Evolutionary conservation across 2,888 invertebrate species (phyloP), one percentile per base, ranked within the genome.

Genomic region (Theretra japonica): DNA sequence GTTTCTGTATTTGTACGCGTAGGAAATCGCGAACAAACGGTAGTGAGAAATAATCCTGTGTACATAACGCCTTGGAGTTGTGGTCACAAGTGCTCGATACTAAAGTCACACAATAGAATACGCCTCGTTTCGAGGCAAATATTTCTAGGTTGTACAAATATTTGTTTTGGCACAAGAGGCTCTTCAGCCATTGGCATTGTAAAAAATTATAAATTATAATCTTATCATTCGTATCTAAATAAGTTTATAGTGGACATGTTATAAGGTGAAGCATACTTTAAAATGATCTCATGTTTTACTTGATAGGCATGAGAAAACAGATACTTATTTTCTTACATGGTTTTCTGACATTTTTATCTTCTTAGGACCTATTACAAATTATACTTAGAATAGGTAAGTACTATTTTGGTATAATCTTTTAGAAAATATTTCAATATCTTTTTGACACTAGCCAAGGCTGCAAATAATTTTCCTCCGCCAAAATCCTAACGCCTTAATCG

Each of bases 1-100:
- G 33, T 48, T 65, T 62, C 71, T 70, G 70, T 62, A 74, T 73
- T 69, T 65, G 41, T 23, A 41, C 48, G 41, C 41, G 41, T 23
- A 48, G 48, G 65, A 65, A 65, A 65, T 48, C 65, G 65, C 65
- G 65, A 65, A 65, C 48, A 48, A 65, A 65, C 41, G 48, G 41
- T 21, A 65, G 48, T 65, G 65, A 65, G 65, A 25, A 48, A 48
- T 65, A 65, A 65, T 48, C 48, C 65, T 17, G 48, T 65, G 48
- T 65, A 65, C 48, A 28, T 19, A 65, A 53, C 53, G 53, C 48
- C n/a, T 65, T 41, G 65, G 15, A 65, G 41, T 65, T 65, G 48
- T 65, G 41, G 65, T 65, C 65, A 48, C 65, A 65, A 41, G 65
- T 65, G 65, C 33, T 59, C 23, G 59, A 59, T 62, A 62, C 62